Conservation (phyloP, 2,797 vertebrate genomes). For the Phaenicophaeus curvirostris region DNA sequence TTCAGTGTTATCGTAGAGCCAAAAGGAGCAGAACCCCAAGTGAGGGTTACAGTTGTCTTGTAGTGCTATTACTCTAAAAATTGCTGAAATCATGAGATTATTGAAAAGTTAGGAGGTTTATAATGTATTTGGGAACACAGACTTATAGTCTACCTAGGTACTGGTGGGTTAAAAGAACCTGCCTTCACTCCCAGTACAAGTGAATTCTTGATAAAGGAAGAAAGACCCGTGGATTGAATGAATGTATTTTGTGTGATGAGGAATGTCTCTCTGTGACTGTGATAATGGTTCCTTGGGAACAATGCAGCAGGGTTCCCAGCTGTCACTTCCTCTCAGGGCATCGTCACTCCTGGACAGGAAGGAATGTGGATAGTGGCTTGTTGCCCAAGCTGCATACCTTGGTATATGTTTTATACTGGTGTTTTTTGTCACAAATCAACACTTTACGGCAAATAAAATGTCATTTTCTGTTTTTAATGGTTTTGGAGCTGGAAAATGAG, state of each 20-base stretch:
- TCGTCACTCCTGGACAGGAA: neutral
- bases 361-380: neutral
- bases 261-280: neutral
- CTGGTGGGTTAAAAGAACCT: neutral
- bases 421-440: constrained; percentile 30
- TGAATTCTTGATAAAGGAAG: neutral
- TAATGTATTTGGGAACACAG: neutral
- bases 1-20: neutral
- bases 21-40: neutral
- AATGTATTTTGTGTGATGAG: neutral
- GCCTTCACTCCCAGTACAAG: neutral
- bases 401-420: constrained; percentile 20
- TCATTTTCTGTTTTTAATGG: constrained; percentile 33
- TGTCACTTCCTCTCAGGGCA: constrained; percentile 16
- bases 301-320: neutral
- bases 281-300: neutral
- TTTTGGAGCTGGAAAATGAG: neutral
- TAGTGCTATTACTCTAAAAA: neutral
- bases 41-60: neutral
- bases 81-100: neutral
- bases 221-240: neutral
- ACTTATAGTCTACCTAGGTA: neutral
- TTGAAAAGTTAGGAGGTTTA: neutral
- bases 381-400: neutral
- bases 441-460: constrained; percentile 33